Base-by-base conservation (phyloP, 2,797 vertebrate genomes). In the Bradypodion pumilum region DNA sequence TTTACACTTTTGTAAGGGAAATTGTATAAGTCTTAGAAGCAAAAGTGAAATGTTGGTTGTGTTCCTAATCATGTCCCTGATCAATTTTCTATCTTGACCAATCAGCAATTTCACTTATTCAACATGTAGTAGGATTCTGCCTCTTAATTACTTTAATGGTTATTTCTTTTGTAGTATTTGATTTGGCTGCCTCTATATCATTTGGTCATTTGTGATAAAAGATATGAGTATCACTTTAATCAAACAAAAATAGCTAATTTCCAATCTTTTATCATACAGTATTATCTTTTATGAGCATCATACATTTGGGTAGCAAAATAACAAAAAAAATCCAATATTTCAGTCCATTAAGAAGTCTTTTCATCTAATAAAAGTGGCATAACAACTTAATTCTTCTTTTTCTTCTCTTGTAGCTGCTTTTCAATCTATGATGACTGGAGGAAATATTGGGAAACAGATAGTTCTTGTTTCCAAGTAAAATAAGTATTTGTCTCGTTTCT, bases 401-500 rank as follows among this genome's bases (percentile, higher is more conserved):
- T 78, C 46, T 92, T 93, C 74, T 90, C 86, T 96, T 96, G 56
- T 95, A 99, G 98, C 92, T n/a, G 98, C 98, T 66, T 99, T 99
- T 94, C 97, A 97, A 94, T 98, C 98, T 27, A 97, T 99, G 98
- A 99, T 99, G 98, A 97, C 89, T 70, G 98, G 98, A 56, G 98
- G 98, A 80, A 99, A 99, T 91, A 90, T 95, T 16, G 98, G 98
- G 87, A 99, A 99, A 94, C 98, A 99, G 93, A 96, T 99, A 59
- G 93, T 99, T 86, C 96, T 95, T 83, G 92, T 99, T 89, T 97
- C 96, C 15, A 95, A 97, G 78, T 97, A 89, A 74, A 85, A 62
- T 2, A 27, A 86, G 74, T 75, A 35, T 59, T 35, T 75, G 49
- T 23, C 21, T 21, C 74, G 23, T 37, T 75, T 75, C 15, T 4